A percentile compares a stretch with the other conserved stretches of the same genome.
Conservation (phyloP, 2,113 vertebrate species). For the Nycticebus coucang region DNA sequence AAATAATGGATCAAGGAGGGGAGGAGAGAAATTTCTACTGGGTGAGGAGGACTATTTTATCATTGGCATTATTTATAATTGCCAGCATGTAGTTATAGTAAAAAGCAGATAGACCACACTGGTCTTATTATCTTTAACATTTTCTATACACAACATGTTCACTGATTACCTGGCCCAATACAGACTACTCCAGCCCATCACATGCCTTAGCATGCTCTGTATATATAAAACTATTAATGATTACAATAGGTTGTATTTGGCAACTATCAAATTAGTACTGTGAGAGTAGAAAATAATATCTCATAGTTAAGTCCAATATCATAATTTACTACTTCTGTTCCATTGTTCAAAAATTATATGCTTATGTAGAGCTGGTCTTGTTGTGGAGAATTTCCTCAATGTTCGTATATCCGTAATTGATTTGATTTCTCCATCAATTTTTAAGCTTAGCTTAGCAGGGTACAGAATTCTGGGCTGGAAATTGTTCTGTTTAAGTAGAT, state of each 20-base stretch:
- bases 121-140: not conserved
- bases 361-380: no score
- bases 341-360: slow-evolving; percentile 13
- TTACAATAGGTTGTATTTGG: not conserved
- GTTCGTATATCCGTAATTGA: no score
- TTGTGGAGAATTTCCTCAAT: no score
- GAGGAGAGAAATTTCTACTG: not conserved
- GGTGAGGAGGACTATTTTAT: not conserved
- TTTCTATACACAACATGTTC: not conserved
- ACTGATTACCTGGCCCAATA: not conserved
- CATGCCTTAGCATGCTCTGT: not conserved
- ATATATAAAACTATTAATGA: not conserved
- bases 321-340: not conserved
- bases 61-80: not conserved
- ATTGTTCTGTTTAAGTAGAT: no score
- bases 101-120: not conserved
- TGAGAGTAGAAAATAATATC: not conserved
- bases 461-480: no score
- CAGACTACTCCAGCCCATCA: not conserved
- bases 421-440: no score
- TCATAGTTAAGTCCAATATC: not conserved
- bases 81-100: not conserved
- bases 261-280: not conserved
- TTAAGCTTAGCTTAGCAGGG: no score
- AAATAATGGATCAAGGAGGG: not conserved